Evolutionary conservation across 2,113 vertebrate genomes (phyloP), one percentile per base, ranked within the genome.

Genomic region (Narcine bancroftii): DNA sequence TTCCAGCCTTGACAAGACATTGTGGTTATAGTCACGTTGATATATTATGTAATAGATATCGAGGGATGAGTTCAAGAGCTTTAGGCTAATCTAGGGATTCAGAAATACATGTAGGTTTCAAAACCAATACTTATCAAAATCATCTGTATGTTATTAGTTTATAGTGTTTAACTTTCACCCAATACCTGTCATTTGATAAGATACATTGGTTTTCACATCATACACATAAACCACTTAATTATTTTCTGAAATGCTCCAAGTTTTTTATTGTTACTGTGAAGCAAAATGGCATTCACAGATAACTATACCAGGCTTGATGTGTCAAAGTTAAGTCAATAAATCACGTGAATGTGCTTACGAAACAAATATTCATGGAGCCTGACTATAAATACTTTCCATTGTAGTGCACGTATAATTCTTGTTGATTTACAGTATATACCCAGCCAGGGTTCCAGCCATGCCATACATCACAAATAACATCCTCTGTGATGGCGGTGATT

Each of bases 331-430:
- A 17, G 24, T n/a, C 56, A 65, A n/a, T 89, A 65, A 89, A 65
- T 89, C 36, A 65, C 85, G 21, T 24, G 56, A 89, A 42, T 89
- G 33, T 60, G 53, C 39, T 5, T 60, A 56, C 29, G 50, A 13
- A 39, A 36, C 19, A 65, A 89, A 89, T 89, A 89, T 65, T 65
- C 65, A 89, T 89, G 85, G 85, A 89, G 19, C 33, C 33, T 89
- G 56, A 89, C 85, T 89, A n/a, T 65, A 65, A 89, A 89, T 89
- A 89, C 56, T 89, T 89, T 65, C 85, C 85, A 89, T 65, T 89
- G 36, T 89, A 36, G 5, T 65, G 85, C 85, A 89, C n/a, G 39
- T 56, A 65, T 65, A 65, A 63, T 39, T 89, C 56, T 6, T 89
- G 33, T 89, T 65, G 56, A 39, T 65, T 65, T 56, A 63, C 53